Evolutionary conservation across 2,888 invertebrate species (phyloP).

Genomic region (Caenorhabditis uteleia): DNA sequence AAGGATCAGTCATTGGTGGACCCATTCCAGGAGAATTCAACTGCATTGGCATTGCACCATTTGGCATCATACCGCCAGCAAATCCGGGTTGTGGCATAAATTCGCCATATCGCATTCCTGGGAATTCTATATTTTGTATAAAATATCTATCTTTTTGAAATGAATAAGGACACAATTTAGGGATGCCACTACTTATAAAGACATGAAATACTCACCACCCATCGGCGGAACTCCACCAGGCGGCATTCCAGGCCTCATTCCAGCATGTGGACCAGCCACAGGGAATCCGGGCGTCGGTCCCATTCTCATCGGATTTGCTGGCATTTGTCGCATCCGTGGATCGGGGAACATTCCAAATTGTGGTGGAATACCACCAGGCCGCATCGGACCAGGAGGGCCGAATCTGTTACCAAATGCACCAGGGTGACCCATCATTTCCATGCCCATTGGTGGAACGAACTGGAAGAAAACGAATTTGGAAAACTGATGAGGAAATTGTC

Average conservation of each 20-base stretch:
- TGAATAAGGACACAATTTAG: no score
- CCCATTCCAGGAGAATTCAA: conserved; percentile 53
- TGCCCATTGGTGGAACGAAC: conserved; percentile 51
- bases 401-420: conserved; percentile 17
- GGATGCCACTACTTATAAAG: no score
- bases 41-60: conserved; percentile 46
- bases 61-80: conserved; percentile 51
- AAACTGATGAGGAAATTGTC: conserved; percentile 10
- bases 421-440: conserved; percentile 57
- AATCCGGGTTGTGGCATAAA: conserved; percentile 23
- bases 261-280: conserved; percentile 26
- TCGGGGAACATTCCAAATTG: conserved; percentile 48
- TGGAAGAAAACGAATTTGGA: conserved; percentile 20
- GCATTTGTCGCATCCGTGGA: conserved; percentile 36
- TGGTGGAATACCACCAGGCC: conserved; percentile 32
- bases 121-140: conserved; percentile 9
- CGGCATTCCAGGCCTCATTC: conserved; percentile 32
- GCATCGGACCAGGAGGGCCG: conserved; percentile 34
- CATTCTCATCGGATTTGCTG: conserved; percentile 41
- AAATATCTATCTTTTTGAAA: not conserved
- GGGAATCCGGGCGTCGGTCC: conserved; percentile 28
- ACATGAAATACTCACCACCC: not conserved
- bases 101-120: conserved; percentile 32
- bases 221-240: conserved; percentile 23
- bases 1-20: conserved; percentile 23